phyloP scores from a whole-genome alignment of 2,113 vertebrate genomes.

The Oreocharis arfaki region DNA sequence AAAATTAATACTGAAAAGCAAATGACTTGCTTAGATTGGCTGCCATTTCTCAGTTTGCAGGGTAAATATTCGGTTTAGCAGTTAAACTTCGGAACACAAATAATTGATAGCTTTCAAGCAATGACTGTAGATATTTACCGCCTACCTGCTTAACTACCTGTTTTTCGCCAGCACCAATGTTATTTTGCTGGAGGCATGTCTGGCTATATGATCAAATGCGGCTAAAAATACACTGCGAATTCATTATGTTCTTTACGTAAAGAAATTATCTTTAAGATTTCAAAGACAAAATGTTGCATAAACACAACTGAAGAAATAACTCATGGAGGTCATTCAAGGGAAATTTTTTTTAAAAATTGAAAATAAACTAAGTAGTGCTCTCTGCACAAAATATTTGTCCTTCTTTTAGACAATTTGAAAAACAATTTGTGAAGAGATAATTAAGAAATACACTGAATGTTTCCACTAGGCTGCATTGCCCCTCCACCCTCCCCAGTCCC shows the following conservation, averaged over 20 bases:
- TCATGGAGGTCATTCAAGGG: background rate
- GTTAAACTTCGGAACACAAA: background rate
- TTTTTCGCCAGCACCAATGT: background rate
- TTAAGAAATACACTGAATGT: background rate
- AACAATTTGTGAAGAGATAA: background rate
- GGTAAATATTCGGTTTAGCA: background rate
- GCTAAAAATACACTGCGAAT: background rate
- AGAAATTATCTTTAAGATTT: background rate
- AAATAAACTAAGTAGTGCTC: background rate
- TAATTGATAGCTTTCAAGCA: background rate
- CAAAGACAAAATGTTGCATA: background rate
- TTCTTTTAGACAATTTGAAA: background rate
- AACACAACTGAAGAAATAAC: background rate
- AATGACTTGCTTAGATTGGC: background rate
- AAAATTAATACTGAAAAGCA: slow-evolving; percentile 23
- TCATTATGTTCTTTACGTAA: background rate
- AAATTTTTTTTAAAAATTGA: background rate
- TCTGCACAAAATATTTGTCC: background rate
- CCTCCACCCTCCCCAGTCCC: background rate
- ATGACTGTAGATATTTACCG: background rate
- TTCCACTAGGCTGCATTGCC: background rate
- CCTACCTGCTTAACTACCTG: background rate
- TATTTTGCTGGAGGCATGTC: background rate
- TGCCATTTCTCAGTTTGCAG: background rate
- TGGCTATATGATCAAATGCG: background rate